phyloP scores from a whole-genome alignment of 2,888 invertebrate species.

The Amiota minor region DNA sequence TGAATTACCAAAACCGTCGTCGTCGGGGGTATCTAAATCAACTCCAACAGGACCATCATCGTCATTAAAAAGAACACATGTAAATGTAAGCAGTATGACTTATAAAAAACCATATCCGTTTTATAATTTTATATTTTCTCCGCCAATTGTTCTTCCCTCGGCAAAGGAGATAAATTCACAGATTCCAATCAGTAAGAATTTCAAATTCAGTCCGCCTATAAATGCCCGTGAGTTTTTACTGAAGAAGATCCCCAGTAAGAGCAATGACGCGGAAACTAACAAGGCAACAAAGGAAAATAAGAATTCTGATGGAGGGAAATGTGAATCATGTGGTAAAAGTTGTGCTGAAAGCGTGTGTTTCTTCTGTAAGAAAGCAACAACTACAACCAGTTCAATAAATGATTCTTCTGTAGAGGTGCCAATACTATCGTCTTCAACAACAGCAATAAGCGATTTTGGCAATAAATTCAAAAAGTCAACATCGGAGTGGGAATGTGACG shows the following conservation, averaged over 20 bases:
- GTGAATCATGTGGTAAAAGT: too few relatives aligned
- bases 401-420: background rate
- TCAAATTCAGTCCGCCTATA: conserved; percentile 77
- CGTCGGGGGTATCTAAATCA: conserved; percentile 11
- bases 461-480: conserved; percentile 75
- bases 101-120: too few relatives aligned
- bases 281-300: conserved; percentile 68
- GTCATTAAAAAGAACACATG: too few relatives aligned
- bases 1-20: conserved; percentile 42
- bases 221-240: conserved; percentile 61
- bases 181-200: conserved; percentile 74
- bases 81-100: too few relatives aligned
- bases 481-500: conserved; percentile 80
- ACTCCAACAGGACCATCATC: conserved; percentile 10
- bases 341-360: too few relatives aligned
- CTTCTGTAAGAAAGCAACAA: too few relatives aligned
- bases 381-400: too few relatives aligned
- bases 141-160: conserved; percentile 72
- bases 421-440: conserved; percentile 15
- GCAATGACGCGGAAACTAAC: conserved; percentile 43
- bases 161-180: conserved; percentile 64
- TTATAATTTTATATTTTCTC: conserved; percentile 70
- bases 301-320: too few relatives aligned
- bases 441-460: conserved; percentile 46
- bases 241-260: conserved; percentile 37